Conservation (phyloP, 2,888 invertebrate genomes). For the Dolichopus griseipennis region DNA sequence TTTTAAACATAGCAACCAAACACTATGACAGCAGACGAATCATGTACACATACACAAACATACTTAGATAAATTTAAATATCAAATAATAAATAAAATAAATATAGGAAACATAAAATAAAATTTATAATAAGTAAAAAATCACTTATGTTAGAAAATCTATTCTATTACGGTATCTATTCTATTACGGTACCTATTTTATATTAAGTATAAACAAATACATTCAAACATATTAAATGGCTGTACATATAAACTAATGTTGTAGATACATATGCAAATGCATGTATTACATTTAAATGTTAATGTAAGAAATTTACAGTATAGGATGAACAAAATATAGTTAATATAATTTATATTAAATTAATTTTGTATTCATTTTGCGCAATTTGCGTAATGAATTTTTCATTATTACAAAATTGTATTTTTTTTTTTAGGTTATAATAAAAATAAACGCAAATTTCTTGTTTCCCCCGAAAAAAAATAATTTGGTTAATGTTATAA, state of each 20-base stretch:
- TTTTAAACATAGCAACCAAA: background rate
- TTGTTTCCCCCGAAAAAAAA: background rate
- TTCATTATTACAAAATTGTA: background rate
- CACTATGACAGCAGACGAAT: no score
- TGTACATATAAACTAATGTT: background rate
- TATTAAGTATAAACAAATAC: background rate
- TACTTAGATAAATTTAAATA: background rate
- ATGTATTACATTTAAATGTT: no score
- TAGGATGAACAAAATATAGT: no score
- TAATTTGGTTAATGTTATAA: background rate
- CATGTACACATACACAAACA: background rate
- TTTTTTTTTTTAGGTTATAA: conserved; percentile 1
- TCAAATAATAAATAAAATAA: background rate
- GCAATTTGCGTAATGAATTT: conserved; percentile 4
- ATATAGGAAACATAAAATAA: background rate
- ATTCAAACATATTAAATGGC: no score
- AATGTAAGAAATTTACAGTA: no score
- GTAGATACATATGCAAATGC: background rate
- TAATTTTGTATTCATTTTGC: conserved; percentile 2
- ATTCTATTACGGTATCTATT: no score
- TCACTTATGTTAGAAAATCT: background rate
- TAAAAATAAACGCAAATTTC: background rate
- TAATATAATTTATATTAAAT: background rate
- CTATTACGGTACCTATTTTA: no score
- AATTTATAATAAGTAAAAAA: background rate